These are phyloP conservation scores for Doryteuthis pealeii DNA, from an alignment of 1,140 invertebrate species.

Conservation along the genomic window DNA sequence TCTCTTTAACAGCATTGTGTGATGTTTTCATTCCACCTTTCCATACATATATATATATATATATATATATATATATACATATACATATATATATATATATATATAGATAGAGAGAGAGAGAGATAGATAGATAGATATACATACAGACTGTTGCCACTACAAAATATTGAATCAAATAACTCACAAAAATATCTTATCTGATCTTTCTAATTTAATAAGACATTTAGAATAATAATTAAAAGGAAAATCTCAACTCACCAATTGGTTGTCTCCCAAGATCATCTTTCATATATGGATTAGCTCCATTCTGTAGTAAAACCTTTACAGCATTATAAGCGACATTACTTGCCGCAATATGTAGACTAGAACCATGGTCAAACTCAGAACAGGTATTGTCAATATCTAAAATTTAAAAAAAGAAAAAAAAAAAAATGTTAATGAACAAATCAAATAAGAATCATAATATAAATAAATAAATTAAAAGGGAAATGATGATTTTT, in stretches of 20 bases:
- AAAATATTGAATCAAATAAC: too few relatives aligned
- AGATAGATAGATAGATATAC: too few relatives aligned
- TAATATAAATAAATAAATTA: background rate
- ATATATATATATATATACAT: slow-evolving; percentile 2
- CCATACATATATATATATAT: background rate
- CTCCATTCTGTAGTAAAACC: slow-evolving; percentile 62
- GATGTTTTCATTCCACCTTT: too few relatives aligned
- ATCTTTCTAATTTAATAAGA: too few relatives aligned
- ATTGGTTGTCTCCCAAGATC: slow-evolving; percentile 56
- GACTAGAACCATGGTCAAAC: slow-evolving; percentile 63
- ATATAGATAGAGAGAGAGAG: too few relatives aligned
- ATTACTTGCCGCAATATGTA: slow-evolving; percentile 65
- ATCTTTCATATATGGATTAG: slow-evolving; percentile 59
- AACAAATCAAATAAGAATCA: slow-evolving; percentile 8
- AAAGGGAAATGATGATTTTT: background rate
- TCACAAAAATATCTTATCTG: too few relatives aligned
- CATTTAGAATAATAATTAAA: too few relatives aligned
- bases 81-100: slow-evolving; percentile 9
- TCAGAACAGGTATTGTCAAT: slow-evolving; percentile 62
- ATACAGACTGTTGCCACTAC: too few relatives aligned
- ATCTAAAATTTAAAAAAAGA: slow-evolving; percentile 35
- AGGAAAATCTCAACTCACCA: slow-evolving; percentile 39
- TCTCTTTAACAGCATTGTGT: too few relatives aligned
- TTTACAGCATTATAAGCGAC: slow-evolving; percentile 62
- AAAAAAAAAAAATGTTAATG: too few relatives aligned